Conservation (phyloP, 2,113 vertebrate genomes). For the Parus major region DNA sequence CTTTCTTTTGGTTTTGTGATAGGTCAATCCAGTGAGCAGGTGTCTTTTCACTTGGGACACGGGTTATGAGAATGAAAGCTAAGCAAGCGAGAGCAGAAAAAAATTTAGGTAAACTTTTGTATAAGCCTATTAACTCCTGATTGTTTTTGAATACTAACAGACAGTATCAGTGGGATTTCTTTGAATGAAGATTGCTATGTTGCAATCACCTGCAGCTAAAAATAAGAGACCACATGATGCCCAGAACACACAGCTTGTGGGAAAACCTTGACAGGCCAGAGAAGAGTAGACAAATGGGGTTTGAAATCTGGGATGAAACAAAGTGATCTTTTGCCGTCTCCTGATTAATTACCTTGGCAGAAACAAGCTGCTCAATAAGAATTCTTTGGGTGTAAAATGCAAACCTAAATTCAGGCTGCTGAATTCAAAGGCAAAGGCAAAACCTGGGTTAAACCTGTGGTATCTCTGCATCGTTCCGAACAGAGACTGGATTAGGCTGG, state of each 20-base stretch:
- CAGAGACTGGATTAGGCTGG: background rate
- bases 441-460: background rate
- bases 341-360: background rate
- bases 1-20: background rate
- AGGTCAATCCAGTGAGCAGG: background rate
- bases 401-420: background rate
- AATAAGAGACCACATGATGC: background rate
- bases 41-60: background rate
- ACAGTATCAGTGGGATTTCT: background rate
- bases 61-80: background rate
- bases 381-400: background rate
- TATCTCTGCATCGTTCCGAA: background rate
- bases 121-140: background rate
- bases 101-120: background rate
- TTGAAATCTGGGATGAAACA: background rate
- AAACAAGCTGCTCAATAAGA: background rate
- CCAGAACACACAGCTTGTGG: background rate
- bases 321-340: background rate
- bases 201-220: background rate
- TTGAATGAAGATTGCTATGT: background rate
- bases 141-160: background rate
- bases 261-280: background rate
- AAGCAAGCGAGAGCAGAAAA: background rate
- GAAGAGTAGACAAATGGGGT: background rate
- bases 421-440: background rate